phyloP scores from a whole-genome alignment of 2,888 invertebrate genomes.

The Ectemnius continuus region DNA sequence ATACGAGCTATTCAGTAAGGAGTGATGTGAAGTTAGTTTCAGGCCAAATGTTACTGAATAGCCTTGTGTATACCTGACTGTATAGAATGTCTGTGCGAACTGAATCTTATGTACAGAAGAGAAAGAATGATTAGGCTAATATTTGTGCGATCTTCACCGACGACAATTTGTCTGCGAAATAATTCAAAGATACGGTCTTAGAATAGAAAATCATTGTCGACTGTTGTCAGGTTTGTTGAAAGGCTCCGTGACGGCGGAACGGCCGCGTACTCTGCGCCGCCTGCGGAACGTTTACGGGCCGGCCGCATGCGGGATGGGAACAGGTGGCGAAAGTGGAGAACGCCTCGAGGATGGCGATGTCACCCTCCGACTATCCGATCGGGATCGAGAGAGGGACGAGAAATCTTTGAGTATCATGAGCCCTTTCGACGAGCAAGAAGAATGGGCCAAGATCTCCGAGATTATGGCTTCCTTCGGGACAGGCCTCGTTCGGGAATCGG shows the following conservation, averaged over 20 bases:
- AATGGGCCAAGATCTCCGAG: constrained; percentile 97
- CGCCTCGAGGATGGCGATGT: constrained; percentile 74
- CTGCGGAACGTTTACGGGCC: constrained; percentile 85
- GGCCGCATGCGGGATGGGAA: constrained; percentile 73
- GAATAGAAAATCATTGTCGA: constrained; percentile 4
- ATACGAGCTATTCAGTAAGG: no score
- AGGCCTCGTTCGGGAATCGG: constrained; percentile 87
- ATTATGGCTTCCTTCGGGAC: constrained; percentile 97
- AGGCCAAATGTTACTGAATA: no score
- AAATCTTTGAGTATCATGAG: constrained; percentile 84
- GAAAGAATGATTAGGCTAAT: no score
- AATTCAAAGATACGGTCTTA: no score
- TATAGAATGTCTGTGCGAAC: no score
- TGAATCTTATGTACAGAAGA: no score
- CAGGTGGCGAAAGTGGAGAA: constrained; percentile 75
- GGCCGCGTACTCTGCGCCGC: constrained; percentile 87
- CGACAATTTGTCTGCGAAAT: no score
- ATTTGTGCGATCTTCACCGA: no score
- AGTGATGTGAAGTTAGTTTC: no score
- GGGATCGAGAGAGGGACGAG: constrained; percentile 75
- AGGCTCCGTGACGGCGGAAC: constrained; percentile 87
- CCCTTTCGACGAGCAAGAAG: constrained; percentile 95
- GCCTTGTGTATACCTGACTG: no score
- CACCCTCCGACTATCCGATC: constrained; percentile 71
- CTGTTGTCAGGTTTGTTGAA: constrained; percentile 86